Evolutionary conservation across 2,797 vertebrate genomes (phyloP), one percentile per base, ranked within the genome.

Genomic region (Chromobotia macracanthus): DNA sequence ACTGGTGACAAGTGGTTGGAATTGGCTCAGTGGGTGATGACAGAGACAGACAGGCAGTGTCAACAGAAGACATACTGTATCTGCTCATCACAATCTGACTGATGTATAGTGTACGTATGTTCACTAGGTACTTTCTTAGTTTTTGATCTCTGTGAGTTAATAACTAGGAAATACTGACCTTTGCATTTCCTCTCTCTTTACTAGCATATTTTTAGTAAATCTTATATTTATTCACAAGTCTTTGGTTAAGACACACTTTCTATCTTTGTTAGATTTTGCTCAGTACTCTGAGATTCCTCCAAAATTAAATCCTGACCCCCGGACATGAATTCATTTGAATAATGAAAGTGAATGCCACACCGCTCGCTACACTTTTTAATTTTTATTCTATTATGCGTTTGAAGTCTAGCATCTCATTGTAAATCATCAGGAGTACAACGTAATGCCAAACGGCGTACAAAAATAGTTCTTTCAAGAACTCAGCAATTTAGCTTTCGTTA

Each of bases 1-100:
- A 16, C 83, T 80, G 88, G 64, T 88, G 87, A 89, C 86, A 85
- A 76, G 86, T 87, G 71, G 70, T 79, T 48, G 77, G 79, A 75
- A 68, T 79, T 73, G 23, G 16, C 51, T 71, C 63, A 69, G 77
- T 68, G 63, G 70, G 84, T 82, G 84, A 78, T 76, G 74, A 77
- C 23, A 72, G 72, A 87, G 72, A 84, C 13, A 31, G 51, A 25
- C 41, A 69, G 71, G 11, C 53, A n/a, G 25, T 69, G 61, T 60
- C 60, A 80, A 67, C 69, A 38, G 35, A 15, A 80, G 56, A 83
- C 60, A 76, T 66, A 66, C 38, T 9, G 38, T 67, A 53, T 71
- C 66, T 64, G 46, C 58, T 38, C 35, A 55, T 44, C 44, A 11
- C 1, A 50, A 44, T 50, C 7, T 5, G 58, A 65, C 50, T 75